Base-by-base conservation (phyloP, 2,888 invertebrate species). In the Metellina segmentata region DNA sequence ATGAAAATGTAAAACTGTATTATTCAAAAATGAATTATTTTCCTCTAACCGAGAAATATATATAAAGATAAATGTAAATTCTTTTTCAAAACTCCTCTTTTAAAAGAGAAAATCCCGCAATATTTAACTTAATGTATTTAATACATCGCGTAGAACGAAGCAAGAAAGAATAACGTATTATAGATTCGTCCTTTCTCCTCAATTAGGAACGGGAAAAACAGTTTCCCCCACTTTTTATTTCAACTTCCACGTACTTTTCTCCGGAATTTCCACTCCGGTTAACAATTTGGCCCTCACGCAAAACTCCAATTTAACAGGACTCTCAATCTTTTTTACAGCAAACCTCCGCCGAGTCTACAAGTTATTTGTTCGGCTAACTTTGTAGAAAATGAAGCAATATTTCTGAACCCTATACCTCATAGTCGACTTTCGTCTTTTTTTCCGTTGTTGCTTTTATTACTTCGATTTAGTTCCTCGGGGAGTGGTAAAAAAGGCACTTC, bases 221-320 rank as follows among this genome's bases (percentile, higher is more conserved):
- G 13, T 16, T 61, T 87, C 72, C 0, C n/a, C 19, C 74, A 70
- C 52, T 71, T 87, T 81, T 72, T 74, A 52, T 86, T 79, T n/a
- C n/a, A 48, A 72, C 72, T 74, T 75, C 61, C n/a, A 75, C 52
- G 79, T 87, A 72, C 71, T 81, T 81, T 49, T 74, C 48, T 61
- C 71, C 4, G 75, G 74, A 75, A 49, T 72, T 85, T 83, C 71
- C 61, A 13, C 48, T 83, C 48, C 19, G 11, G 69, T 48, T 87
- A 82, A 75, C 77, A 90, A 72, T 90, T 71, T 71, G 8, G 48
- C 51, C 19, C 48, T 71, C 89, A 90, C 89, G 89, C 89, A 16
- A 90, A 85, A 53, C 72, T 51, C 85, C 77, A 85, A 90, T 90
- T 85, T 90, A 79, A 90, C 83, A 71, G 69, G 61, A 16, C 78